Percentiles rank a stretch among this genome's conserved stretches.
Conservation (phyloP, 2,888 invertebrate species). For the Amblyjoppa proteus region DNA sequence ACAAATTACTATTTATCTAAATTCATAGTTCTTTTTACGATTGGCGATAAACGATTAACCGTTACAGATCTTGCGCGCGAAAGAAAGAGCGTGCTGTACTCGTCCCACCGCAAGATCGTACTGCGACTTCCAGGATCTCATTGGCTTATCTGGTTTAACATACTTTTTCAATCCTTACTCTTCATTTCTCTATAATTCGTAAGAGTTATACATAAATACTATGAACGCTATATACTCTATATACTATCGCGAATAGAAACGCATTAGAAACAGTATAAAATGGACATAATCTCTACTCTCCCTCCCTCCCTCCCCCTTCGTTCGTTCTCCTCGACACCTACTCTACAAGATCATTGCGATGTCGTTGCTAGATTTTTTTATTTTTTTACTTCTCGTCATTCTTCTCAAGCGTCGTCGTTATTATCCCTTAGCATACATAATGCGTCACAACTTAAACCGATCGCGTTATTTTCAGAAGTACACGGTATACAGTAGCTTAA, state of each 20-base stretch:
- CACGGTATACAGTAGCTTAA: conserved; percentile 69
- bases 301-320: conserved; percentile 44
- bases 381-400: conserved; percentile 43
- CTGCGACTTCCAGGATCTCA: conserved; percentile 26
- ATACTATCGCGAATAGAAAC: conserved; percentile 82
- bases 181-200: conserved; percentile 36
- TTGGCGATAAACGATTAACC: conserved; percentile 40
- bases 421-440: conserved; percentile 64
- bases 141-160: conserved; percentile 32
- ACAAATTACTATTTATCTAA: background rate
- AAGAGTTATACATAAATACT: conserved; percentile 81
- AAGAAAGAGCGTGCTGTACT: conserved; percentile 10
- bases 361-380: conserved; percentile 56
- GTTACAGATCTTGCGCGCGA: conserved; percentile 16
- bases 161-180: conserved; percentile 22
- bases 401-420: conserved; percentile 32
- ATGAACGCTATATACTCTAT: conserved; percentile 79
- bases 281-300: conserved; percentile 76
- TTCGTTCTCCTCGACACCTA: conserved; percentile 26
- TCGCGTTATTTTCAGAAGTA: conserved; percentile 72
- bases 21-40: conserved; percentile 1
- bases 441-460: conserved; percentile 57
- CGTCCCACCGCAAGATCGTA: conserved; percentile 35
- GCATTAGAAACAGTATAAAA: conserved; percentile 84
- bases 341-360: conserved; percentile 47